Evolutionary conservation across 2,113 vertebrate genomes (phyloP).

Genomic region (Heptranchias perlo): DNA sequence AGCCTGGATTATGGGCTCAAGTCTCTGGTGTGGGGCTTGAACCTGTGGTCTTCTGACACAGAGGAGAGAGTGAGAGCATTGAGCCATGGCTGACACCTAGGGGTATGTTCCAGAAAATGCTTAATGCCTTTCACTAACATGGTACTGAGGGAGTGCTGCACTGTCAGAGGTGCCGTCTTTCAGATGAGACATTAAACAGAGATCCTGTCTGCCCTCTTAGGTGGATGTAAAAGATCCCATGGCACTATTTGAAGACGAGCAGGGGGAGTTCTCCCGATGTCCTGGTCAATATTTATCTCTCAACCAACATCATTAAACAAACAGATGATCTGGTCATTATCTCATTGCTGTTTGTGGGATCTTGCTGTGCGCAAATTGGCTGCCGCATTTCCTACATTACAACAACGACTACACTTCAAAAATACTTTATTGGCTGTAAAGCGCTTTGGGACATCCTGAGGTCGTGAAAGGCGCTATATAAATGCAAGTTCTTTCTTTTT

Average conservation of each 20-base stretch:
- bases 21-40: no score
- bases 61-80: no score
- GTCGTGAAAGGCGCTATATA: neutral
- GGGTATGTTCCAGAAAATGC: no score
- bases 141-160: neutral
- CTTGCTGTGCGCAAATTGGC: neutral
- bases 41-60: no score
- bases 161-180: neutral
- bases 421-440: neutral
- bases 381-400: neutral
- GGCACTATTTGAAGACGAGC: no score
- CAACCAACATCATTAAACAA: neutral
- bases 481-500: neutral
- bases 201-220: no score
- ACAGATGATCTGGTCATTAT: neutral
- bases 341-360: neutral
- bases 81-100: no score
- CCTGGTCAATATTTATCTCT: neutral
- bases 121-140: no score
- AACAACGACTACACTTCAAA: neutral
- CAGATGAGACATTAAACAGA: no score
- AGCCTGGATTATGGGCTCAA: no score
- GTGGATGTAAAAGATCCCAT: no score
- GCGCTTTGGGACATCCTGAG: neutral
- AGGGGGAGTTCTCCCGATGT: no score